Percentiles rank a stretch among this genome's conserved stretches.
phyloP scores from a whole-genome alignment of 2,797 vertebrate genomes.

The Hypotaenidia philippensis region DNA sequence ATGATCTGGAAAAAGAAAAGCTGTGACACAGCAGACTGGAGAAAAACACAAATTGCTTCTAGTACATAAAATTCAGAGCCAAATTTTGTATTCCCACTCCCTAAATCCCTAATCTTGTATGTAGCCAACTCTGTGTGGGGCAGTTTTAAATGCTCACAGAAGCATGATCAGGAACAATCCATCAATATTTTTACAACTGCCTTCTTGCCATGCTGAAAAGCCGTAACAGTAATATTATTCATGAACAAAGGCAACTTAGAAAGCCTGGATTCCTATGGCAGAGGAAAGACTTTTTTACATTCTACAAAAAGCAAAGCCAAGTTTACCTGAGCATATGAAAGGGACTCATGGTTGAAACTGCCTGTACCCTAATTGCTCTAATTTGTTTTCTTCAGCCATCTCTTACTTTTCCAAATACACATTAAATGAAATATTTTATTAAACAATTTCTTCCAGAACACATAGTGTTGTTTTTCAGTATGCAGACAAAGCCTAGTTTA shows the following conservation, averaged over 20 bases:
- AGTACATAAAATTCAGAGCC: constrained; percentile 61
- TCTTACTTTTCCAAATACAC: neutral
- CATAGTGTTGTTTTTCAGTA: neutral
- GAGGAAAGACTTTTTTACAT: neutral
- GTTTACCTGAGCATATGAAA: neutral
- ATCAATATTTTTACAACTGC: constrained; percentile 44
- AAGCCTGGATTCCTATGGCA: neutral
- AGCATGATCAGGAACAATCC: neutral
- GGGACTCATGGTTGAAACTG: neutral
- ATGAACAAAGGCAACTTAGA: neutral
- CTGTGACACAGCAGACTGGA: constrained; percentile 50
- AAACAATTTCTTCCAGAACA: neutral
- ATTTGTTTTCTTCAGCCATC: neutral
- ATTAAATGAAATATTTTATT: neutral
- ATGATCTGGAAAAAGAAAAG: constrained; percentile 61
- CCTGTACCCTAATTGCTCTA: neutral
- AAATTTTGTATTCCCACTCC: constrained; percentile 12
- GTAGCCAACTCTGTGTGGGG: constrained; percentile 8
- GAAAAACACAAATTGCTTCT: constrained; percentile 30
- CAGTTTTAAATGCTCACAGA: constrained; percentile 42
- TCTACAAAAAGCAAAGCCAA: neutral
- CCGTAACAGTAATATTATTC: neutral
- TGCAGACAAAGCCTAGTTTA: neutral
- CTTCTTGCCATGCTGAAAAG: neutral
- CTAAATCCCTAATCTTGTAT: neutral